Evolutionary conservation across 2,113 vertebrate genomes (phyloP).

Genomic region (Petroica traversi): DNA sequence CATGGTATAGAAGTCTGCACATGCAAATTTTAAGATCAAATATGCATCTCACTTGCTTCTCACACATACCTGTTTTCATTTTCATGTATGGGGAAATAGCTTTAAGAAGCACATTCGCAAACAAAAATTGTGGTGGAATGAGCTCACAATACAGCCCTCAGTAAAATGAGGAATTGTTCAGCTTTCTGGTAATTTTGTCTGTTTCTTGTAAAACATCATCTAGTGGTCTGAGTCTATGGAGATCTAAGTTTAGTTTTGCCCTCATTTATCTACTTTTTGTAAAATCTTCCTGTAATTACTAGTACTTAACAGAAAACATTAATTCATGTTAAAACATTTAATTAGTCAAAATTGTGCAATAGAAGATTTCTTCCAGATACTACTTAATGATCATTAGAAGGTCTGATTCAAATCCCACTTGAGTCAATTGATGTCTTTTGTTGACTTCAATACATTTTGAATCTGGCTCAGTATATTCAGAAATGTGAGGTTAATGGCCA

Average conservation of each 20-base stretch:
- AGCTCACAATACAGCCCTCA: background rate
- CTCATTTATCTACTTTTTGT: background rate
- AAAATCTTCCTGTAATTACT: constrained; percentile 14
- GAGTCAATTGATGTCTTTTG: constrained; percentile 23
- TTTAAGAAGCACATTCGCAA: background rate
- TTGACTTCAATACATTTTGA: background rate
- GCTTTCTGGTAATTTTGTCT: constrained; percentile 3
- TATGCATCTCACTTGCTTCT: background rate
- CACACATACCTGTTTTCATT: background rate
- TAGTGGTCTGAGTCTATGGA: background rate
- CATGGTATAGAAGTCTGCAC: background rate
- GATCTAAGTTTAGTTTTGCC: background rate
- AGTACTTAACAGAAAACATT: constrained; percentile 22
- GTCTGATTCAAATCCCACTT: constrained; percentile 13
- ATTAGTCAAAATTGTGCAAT: constrained; percentile 30
- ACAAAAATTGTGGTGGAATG: background rate
- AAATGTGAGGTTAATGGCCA: background rate
- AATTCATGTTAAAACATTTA: constrained; percentile 16
- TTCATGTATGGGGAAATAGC: background rate
- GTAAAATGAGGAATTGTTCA: background rate
- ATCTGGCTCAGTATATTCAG: background rate
- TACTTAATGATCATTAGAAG: constrained; percentile 44
- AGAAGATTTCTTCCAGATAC: constrained; percentile 17
- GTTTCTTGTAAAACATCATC: background rate
- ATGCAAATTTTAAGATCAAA: background rate